Evolutionary conservation across 2,888 invertebrate species (phyloP), one percentile per base, ranked within the genome.

Genomic region (Trissolcus japonicus): DNA sequence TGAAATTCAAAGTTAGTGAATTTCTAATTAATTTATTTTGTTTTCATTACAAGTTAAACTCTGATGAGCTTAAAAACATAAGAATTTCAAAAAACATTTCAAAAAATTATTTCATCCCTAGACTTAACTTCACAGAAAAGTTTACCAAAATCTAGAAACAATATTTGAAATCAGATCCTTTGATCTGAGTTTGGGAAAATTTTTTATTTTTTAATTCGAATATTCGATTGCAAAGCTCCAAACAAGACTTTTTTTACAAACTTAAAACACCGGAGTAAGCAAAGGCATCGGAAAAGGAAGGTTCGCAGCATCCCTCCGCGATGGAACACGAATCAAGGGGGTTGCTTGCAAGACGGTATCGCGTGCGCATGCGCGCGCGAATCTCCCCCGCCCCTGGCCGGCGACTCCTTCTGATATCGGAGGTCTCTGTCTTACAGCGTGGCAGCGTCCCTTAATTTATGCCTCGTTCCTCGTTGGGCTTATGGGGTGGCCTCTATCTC

Each of bases 221-320:
- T 35, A 35, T 7, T 35, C 35, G 46, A 46, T 1, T 16, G 46
- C n/a, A 46, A 16, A 46, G n/a, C 14, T 16, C 9, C 0, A 35
- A 11, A 7, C 35, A 35, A 35, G 35, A 35, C 11, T 11, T 35
- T 35, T 35, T 35, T 35, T 25, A 25, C 25, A 11, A 29, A 35
- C 9, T 35, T 46, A 46, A 46, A 46, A 46, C n/a, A 46, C 14
- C 16, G 6, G 6, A 46, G 13, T 43, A 13, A 43, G n/a, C 46
- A 46, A 46, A 73, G 59, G 76, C 61, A 67, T 83, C 78, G 79
- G 75, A 53, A 75, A 83, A 78, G 79, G 82, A 80, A 83, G 82
- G 81, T 81, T 84, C 80, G 82, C 82, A 83, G 82, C 84, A 83
- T 83, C 82, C 83, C 83, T 81, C 79, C 67, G 74, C 63, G 79